phyloP scores from a whole-genome alignment of 2,888 invertebrate species.

The Kuschelorhynchus macadamiae region DNA sequence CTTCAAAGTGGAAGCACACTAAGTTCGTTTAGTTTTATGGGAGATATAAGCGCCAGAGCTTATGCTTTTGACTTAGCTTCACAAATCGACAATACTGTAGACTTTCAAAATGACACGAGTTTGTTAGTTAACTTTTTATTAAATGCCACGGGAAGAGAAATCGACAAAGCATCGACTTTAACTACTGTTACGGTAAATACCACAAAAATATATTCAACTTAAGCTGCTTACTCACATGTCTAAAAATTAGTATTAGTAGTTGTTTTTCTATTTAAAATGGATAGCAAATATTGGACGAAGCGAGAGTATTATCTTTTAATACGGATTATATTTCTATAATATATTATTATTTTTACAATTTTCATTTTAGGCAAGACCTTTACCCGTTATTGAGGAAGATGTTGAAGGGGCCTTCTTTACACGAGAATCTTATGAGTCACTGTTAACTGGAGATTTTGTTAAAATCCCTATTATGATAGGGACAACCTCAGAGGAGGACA shows the following conservation, averaged over 20 bases:
- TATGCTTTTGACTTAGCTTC: slow-evolving; percentile 44
- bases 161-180: slow-evolving; percentile 21
- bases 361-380: slow-evolving; percentile 31
- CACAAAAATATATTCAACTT: neutral
- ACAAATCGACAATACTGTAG: slow-evolving; percentile 27
- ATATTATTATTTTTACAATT: no score
- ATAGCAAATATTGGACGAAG: no score
- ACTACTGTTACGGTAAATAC: slow-evolving; percentile 42
- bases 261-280: no score
- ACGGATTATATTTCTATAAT: no score
- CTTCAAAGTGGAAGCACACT: slow-evolving; percentile 50
- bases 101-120: slow-evolving; percentile 35
- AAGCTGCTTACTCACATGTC: no score
- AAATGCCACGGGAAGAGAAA: slow-evolving; percentile 30
- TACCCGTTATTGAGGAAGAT: slow-evolving; percentile 41
- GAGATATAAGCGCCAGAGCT: slow-evolving; percentile 42
- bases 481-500: slow-evolving; percentile 54
- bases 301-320: no score
- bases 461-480: slow-evolving; percentile 53
- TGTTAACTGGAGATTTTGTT: slow-evolving; percentile 50
- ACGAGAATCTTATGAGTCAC: slow-evolving; percentile 43
- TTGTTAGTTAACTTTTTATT: slow-evolving; percentile 29
- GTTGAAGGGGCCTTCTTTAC: slow-evolving; percentile 52
- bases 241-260: no score
- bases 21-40: slow-evolving; percentile 43